phyloP scores from a whole-genome alignment of 2,113 vertebrate species.

The Rhipidura dahli region DNA sequence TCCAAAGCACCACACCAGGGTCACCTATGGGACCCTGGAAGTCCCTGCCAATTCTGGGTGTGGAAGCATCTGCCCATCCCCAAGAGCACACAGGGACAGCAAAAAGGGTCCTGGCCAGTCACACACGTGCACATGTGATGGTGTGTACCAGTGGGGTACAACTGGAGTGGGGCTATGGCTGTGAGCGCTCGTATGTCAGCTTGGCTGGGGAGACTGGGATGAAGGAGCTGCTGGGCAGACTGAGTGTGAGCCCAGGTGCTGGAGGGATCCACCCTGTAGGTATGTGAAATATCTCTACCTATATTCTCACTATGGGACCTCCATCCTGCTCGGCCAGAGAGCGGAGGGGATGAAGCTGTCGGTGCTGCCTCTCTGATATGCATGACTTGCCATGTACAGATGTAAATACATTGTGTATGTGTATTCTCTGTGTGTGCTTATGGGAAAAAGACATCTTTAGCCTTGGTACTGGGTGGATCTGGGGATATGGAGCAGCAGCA shows the following conservation, averaged over 20 bases:
- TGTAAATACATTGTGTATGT: rapidly evolving
- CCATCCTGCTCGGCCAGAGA: neutral
- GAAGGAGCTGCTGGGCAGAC: neutral
- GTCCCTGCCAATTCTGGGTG: neutral
- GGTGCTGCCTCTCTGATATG: rapidly evolving
- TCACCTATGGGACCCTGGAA: neutral
- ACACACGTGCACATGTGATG: rapidly evolving
- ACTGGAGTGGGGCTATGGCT: rapidly evolving
- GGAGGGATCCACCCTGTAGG: neutral
- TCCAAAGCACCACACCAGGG: neutral
- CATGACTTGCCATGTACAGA: neutral
- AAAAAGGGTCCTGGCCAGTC: neutral
- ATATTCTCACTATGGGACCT: neutral
- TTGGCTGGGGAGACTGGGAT: neutral
- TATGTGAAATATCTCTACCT: neutral
- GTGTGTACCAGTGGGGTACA: neutral
- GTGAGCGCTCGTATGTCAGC: neutral
- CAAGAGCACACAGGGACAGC: neutral
- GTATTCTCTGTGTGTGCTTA: neutral
- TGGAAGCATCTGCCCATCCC: neutral
- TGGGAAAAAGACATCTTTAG: neutral
- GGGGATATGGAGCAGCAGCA: neutral
- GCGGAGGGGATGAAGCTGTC: neutral
- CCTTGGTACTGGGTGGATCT: neutral
- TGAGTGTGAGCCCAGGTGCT: neutral